These are phyloP conservation scores for Coptodon rendalli DNA, from an alignment of 2,113 vertebrate species.

Conservation along the genomic window DNA sequence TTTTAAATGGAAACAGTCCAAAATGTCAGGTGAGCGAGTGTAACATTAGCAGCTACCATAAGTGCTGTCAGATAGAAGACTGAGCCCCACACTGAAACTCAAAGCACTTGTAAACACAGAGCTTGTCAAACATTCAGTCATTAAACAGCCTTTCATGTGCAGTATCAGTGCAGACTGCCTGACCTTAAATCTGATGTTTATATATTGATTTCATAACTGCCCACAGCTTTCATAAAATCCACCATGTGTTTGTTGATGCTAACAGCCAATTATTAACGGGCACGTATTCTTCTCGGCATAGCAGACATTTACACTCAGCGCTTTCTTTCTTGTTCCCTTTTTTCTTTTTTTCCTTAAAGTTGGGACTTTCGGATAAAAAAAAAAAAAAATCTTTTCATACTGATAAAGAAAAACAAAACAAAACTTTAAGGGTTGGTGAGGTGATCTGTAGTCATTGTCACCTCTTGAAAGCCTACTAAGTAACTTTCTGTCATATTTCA, in stretches of 20 bases:
- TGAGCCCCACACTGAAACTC: background rate
- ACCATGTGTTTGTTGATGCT: background rate
- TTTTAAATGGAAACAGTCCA: background rate
- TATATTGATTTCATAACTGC: background rate
- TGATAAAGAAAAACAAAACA: background rate
- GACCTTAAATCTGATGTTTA: background rate
- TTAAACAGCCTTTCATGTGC: background rate
- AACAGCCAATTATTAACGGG: background rate
- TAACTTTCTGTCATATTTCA: background rate
- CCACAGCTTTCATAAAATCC: background rate
- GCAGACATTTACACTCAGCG: background rate
- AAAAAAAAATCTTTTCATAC: background rate
- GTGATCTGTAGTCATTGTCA: background rate
- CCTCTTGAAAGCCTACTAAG: background rate
- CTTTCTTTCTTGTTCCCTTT: rapidly evolving
- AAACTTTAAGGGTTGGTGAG: background rate
- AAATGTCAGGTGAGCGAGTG: background rate
- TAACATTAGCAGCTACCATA: background rate
- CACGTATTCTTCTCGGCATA: background rate
- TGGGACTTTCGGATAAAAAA: background rate
- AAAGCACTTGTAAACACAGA: background rate
- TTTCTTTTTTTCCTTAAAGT: background rate
- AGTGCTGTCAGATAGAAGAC: background rate
- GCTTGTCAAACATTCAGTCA: background rate
- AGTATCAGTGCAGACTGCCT: background rate